A percentile compares a stretch with the other conserved stretches of the same genome.
phyloP scores from a whole-genome alignment of 2,113 vertebrate genomes.

The Cephalopholis sonnerati region DNA sequence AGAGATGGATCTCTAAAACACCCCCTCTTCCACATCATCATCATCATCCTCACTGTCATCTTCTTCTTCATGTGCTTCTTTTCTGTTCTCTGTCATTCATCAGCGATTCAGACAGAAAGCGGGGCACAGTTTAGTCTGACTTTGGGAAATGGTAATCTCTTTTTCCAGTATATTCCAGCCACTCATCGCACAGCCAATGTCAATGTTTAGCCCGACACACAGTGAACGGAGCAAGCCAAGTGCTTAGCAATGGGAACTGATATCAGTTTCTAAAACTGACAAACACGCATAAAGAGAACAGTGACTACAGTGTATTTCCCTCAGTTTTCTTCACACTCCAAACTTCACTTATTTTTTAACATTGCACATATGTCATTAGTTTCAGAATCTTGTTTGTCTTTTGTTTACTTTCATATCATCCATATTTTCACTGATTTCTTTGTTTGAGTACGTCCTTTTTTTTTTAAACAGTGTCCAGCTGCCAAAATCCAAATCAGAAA shows the following conservation, averaged over 20 bases:
- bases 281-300: background rate
- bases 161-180: conserved; percentile 34
- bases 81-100: background rate
- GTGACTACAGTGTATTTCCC: no score
- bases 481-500: background rate
- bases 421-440: background rate
- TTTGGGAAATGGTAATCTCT: conserved; percentile 52
- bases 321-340: background rate
- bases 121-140: conserved; percentile 52
- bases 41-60: background rate
- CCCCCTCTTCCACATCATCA: background rate
- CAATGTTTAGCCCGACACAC: conserved; percentile 55
- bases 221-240: conserved; percentile 23
- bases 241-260: conserved; percentile 28
- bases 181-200: conserved; percentile 40
- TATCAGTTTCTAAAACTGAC: conserved; percentile 37
- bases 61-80: background rate
- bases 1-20: background rate
- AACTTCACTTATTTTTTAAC: background rate
- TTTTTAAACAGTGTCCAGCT: background rate
- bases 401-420: background rate
- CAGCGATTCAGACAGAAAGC: background rate
- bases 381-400: background rate
- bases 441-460: background rate
- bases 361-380: background rate